phyloP scores from a whole-genome alignment of 2,797 vertebrate species.

The Gorsachius magnificus region DNA sequence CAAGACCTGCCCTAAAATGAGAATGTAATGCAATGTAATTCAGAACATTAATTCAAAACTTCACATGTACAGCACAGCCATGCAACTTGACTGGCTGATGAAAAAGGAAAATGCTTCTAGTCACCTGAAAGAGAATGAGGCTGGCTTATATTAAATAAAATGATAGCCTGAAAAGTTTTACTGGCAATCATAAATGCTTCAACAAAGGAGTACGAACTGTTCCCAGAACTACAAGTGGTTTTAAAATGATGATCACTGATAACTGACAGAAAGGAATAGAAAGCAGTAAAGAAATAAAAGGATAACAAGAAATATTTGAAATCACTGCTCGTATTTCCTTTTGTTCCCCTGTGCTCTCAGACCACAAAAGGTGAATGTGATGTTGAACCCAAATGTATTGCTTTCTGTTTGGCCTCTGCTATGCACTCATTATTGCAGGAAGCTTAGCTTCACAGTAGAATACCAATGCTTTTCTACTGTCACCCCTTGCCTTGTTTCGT shows the following conservation, averaged over 20 bases:
- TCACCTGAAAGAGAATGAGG: constrained; percentile 2
- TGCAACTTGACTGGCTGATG: background rate
- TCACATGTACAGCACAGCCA: background rate
- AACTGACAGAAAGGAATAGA: constrained; percentile 38
- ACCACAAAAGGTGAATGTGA: constrained; percentile 34
- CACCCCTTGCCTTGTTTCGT: constrained; percentile 42
- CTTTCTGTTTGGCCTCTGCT: constrained; percentile 50
- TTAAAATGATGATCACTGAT: constrained; percentile 34
- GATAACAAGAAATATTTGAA: constrained; percentile 49
- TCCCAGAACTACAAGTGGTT: constrained; percentile 45
- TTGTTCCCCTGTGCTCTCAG: constrained; percentile 14
- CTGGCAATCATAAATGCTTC: constrained; percentile 30
- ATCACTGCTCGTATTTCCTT: constrained; percentile 10
- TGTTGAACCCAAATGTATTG: constrained; percentile 38
- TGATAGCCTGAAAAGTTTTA: constrained; percentile 28
- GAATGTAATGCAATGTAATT: background rate
- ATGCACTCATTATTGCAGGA: constrained; percentile 46
- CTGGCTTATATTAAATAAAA: constrained; percentile 20
- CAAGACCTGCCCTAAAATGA: background rate
- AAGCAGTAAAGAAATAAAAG: constrained; percentile 36
- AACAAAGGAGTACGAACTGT: constrained; percentile 12
- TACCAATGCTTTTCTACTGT: background rate
- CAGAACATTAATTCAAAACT: background rate
- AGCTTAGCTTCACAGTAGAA: constrained; percentile 10
- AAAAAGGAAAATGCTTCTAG: background rate